These are phyloP conservation scores for Crenichthys baileyi DNA, from an alignment of 2,797 vertebrate genomes.

Conservation along the genomic window DNA sequence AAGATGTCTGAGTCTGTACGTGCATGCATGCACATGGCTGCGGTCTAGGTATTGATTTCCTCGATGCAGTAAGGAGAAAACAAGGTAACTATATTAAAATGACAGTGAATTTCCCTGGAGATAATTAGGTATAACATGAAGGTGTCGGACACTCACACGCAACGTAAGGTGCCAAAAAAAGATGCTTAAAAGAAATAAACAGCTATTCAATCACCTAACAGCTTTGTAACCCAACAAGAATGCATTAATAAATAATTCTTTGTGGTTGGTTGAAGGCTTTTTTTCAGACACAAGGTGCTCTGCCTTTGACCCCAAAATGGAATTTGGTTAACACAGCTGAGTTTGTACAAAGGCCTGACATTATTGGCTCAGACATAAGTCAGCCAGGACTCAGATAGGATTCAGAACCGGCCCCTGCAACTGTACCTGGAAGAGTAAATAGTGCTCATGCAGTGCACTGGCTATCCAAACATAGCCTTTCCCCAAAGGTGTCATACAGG, in stretches of 20 bases:
- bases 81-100: constrained; percentile 71
- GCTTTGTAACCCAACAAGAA: constrained; percentile 51
- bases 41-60: constrained; percentile 60
- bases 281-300: constrained; percentile 64
- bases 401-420: constrained; percentile 61
- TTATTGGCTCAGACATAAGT: constrained; percentile 77
- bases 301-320: constrained; percentile 76
- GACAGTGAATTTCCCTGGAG: constrained; percentile 49
- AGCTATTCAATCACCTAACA: constrained; percentile 43
- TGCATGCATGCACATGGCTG: constrained; percentile 46
- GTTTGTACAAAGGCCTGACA: constrained; percentile 77
- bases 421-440: constrained; percentile 77
- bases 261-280: constrained; percentile 47
- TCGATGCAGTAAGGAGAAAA: constrained; percentile 66
- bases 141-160: constrained; percentile 8
- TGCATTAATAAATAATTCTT: constrained; percentile 66
- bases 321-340: constrained; percentile 78
- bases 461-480: constrained; percentile 76
- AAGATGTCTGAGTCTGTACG: constrained; percentile 34
- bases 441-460: constrained; percentile 55
- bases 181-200: constrained; percentile 20
- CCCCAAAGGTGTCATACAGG: constrained; percentile 72
- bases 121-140: constrained; percentile 37
- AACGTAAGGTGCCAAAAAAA: constrained; percentile 3
- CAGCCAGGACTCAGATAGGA: constrained; percentile 70